Evolutionary conservation across 2,113 vertebrate genomes (phyloP), one percentile per base, ranked within the genome.

Genomic region (Symphodus melops): DNA sequence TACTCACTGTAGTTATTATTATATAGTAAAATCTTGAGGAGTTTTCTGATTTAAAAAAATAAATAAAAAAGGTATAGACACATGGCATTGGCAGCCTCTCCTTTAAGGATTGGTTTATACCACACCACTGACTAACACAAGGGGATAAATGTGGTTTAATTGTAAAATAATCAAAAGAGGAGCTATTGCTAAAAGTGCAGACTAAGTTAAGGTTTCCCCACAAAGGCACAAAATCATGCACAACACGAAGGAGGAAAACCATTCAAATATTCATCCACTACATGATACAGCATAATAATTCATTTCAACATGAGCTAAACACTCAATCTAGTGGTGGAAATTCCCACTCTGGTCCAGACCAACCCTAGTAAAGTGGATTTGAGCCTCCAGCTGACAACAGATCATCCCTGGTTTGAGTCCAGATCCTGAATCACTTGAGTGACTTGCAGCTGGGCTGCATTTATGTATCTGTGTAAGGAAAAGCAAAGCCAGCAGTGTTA

Each of bases 401-500:
- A 65, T 37, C 52, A 20, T 58, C 36, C 52, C 42, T 25, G 71
- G 58, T 68, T 0, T 2, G 25, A 44, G 68, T 70, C 68, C 76
- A 73, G 56, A 28, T 67, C 49, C 64, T 52, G 69, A 19, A 42
- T 66, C 59, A 13, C 13, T 3, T 4, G 49, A 42, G 60, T 2
- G 46, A 25, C 74, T 56, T 37, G 14, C n/a, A 1, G 46, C 68
- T 0, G 72, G 2, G 25, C 21, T 44, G 41, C 49, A 58, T 52
- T 64, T 59, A 5, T 57, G 57, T 51, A 64, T 68, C 46, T 8
- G 25, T 56, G 74, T 66, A 61, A 62, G 71, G 28, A 54, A 21
- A 63, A 68, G 58, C 57, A 52, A 70, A 56, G 61, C 57, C 49
- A 8, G 73, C 20, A 0, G 36, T 74, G 84, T 74, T 81, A n/a